Percentiles rank a stretch among this genome's conserved stretches.
phyloP scores from a whole-genome alignment of 2,113 vertebrate genomes.

The Leucopternis melanops region DNA sequence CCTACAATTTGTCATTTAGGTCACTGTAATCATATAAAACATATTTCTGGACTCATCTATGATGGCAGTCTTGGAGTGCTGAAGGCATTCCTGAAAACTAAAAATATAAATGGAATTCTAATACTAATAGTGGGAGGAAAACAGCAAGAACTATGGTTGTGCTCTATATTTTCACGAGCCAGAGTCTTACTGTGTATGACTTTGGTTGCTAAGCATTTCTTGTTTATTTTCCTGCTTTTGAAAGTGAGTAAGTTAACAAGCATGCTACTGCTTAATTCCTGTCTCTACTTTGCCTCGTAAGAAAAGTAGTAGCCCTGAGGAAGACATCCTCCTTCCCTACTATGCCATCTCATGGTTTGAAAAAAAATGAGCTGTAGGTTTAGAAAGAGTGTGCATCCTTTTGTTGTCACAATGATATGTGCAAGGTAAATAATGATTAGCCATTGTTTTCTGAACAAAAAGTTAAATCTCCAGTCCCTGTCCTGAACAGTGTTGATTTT shows the following conservation, averaged over 20 bases:
- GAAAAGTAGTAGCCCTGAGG: neutral
- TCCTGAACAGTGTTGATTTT: neutral
- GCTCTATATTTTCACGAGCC: neutral
- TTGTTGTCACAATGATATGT: neutral
- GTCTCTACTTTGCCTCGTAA: neutral
- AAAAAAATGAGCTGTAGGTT: neutral
- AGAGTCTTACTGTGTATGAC: neutral
- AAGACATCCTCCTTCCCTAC: neutral
- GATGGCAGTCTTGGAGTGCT: neutral
- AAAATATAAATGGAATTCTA: neutral
- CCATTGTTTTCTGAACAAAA: neutral
- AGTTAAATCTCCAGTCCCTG: neutral
- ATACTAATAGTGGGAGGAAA: neutral
- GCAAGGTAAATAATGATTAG: neutral
- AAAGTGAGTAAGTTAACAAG: neutral
- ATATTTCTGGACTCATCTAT: neutral
- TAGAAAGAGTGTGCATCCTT: neutral
- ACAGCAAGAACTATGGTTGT: neutral
- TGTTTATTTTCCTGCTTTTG: constrained; percentile 10
- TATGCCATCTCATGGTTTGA: neutral
- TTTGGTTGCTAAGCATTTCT: constrained; percentile 8
- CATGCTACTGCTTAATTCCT: neutral
- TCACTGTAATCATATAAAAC: neutral
- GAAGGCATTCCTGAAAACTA: neutral
- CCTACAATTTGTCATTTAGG: neutral